A percentile compares a stretch with the other conserved stretches of the same genome.
These are phyloP conservation scores for Microcebus jonahi DNA, from an alignment of 2,113 vertebrate species.

Conservation along the genomic window DNA sequence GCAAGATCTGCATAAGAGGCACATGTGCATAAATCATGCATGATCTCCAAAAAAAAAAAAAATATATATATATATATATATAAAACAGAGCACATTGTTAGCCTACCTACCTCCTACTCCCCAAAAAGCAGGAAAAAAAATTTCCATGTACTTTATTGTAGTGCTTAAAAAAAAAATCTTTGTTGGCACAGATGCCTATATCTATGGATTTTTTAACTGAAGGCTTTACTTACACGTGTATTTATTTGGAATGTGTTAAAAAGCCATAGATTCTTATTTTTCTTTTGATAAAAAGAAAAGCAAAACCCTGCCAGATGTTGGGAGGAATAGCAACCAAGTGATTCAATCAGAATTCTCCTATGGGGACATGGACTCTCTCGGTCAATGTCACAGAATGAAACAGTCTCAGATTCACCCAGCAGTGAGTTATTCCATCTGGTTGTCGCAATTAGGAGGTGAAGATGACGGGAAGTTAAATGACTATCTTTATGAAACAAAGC, in stretches of 20 bases:
- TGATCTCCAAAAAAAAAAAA: no score
- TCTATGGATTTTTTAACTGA: constrained; percentile 20
- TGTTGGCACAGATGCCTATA: background rate
- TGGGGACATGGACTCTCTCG: constrained; percentile 71
- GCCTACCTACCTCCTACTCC: background rate
- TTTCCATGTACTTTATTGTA: background rate
- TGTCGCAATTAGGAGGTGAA: constrained; percentile 74
- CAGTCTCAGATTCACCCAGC: constrained; percentile 71
- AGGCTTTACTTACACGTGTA: background rate
- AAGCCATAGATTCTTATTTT: constrained; percentile 40
- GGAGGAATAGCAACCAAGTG: constrained; percentile 63
- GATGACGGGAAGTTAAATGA: constrained; percentile 79
- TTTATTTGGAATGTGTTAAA: constrained; percentile 34
- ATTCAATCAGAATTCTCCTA: constrained; percentile 67
- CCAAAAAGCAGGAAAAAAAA: background rate
- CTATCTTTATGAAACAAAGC: constrained; percentile 77
- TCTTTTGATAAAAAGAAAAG: constrained; percentile 50
- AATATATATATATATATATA: background rate
- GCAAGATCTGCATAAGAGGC: background rate
- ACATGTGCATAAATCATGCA: background rate
- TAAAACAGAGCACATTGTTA: background rate
- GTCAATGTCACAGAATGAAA: constrained; percentile 77
- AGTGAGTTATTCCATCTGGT: constrained; percentile 79
- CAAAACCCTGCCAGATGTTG: constrained; percentile 60
- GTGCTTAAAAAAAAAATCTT: background rate